Percentiles rank a stretch among this genome's conserved stretches.
Conservation (phyloP, 1,140 invertebrate species). For the Phthorimaea operculella region DNA sequence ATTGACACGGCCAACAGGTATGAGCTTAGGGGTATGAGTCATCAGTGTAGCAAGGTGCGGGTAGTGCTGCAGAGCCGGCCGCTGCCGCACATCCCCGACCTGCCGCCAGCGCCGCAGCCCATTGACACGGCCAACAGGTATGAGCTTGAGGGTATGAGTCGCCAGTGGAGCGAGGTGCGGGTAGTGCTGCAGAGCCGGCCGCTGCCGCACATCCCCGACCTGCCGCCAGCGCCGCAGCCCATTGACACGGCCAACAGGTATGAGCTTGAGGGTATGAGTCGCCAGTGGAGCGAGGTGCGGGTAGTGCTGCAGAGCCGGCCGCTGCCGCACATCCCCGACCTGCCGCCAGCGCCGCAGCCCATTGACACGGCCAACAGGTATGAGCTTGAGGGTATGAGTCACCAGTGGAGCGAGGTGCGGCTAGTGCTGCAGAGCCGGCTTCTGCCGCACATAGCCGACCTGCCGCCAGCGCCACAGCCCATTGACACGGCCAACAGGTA, state of each 20-base stretch:
- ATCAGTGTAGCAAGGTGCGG: neutral
- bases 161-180: neutral
- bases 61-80: conserved; percentile 85
- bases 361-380: conserved; percentile 61
- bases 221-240: conserved; percentile 64
- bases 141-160: no score
- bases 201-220: conserved; percentile 87
- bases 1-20: conserved; percentile 61
- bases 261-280: no score
- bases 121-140: conserved; percentile 61
- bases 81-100: conserved; percentile 87
- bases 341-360: conserved; percentile 64
- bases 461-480: conserved; percentile 54
- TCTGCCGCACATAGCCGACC: conserved; percentile 20
- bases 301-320: conserved; percentile 85
- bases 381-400: no score
- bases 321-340: conserved; percentile 87
- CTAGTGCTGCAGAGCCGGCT: neutral
- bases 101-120: conserved; percentile 64
- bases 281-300: neutral
- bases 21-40: no score
- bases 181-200: conserved; percentile 85
- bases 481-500: conserved; percentile 61
- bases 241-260: conserved; percentile 61
- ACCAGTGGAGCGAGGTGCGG: no score